Evolutionary conservation across 2,797 vertebrate genomes (phyloP).

Genomic region (Menidia menidia): DNA sequence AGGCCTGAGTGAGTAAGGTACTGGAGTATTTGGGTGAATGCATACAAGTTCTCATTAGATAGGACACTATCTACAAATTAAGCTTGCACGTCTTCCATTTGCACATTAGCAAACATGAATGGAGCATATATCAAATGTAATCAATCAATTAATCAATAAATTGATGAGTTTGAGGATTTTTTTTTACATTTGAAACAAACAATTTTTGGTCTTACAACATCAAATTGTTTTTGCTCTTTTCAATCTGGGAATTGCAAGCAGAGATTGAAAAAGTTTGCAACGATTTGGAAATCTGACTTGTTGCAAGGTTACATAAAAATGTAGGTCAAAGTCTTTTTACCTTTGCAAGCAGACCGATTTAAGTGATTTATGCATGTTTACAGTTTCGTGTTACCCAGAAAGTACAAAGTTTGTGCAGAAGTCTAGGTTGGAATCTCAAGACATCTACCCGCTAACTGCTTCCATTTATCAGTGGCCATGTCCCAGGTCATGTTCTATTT

Average conservation of each 20-base stretch:
- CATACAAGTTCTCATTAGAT: background rate
- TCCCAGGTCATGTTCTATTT: conserved; percentile 26
- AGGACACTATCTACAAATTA: background rate
- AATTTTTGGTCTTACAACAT: too few species aligned
- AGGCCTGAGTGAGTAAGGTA: background rate
- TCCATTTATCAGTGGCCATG: conserved; percentile 27
- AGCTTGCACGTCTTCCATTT: background rate
- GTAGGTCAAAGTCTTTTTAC: too few species aligned
- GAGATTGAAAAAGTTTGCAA: background rate
- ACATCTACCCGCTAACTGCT: conserved; percentile 9
- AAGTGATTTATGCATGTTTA: too few species aligned
- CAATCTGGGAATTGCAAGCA: background rate
- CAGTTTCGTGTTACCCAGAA: too few species aligned
- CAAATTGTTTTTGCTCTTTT: background rate
- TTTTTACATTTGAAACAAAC: too few species aligned
- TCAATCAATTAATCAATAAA: too few species aligned
- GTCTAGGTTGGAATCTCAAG: background rate
- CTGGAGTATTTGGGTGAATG: background rate
- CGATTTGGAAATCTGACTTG: too few species aligned
- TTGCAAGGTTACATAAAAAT: too few species aligned
- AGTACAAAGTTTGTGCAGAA: conserved; percentile 10
- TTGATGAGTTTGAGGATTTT: too few species aligned
- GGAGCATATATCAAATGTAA: too few species aligned
- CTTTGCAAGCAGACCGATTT: too few species aligned
- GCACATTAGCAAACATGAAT: background rate